Base-by-base conservation (phyloP, 2,888 invertebrate genomes). In the Stenolophus ochropezus region DNA sequence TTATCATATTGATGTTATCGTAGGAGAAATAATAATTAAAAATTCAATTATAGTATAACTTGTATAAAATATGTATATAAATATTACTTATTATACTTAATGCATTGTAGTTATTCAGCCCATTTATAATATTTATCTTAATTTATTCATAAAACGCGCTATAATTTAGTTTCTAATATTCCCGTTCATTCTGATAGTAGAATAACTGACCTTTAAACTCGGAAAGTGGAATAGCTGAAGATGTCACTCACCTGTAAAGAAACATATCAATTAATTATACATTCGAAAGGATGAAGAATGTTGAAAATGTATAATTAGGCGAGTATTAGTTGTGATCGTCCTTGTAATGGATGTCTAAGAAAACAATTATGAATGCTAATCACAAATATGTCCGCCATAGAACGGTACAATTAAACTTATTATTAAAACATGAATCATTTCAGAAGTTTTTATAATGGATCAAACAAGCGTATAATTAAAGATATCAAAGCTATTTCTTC, bases 311-410 rank as follows among this genome's bases (percentile, higher is more conserved):
- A 69, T 69, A 69, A 69, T 69, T 69, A 69, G 33, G 16, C n/a
- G 11, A 33, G 65, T 69, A 33, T 69, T 33, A 69, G 27, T 69
- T 69, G 16, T 69, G 65, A 69, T 69, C 65, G 33, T 69, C 27
- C 8, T 11, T 69, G 18, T 69, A 33, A 69, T 69, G 33, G 42
- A 69, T 69, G 65, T 69, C 65, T 33, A 33, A 69, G 65, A 69
- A 69, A 69, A 69, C 65, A 69, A 69, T 69, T 69, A 69, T 69
- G 33, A 69, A 69, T 69, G 65, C 65, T 69, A 69, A 69, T 69
- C 65, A 69, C 65, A 69, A 33, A 69, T 33, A 69, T 69, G 33
- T 69, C 21, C 33, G 65, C 33, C 27, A 69, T 33, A 25, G 33
- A 27, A 27, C 65, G 33, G 18, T 69, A 33, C 65, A 33, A 69